phyloP scores from a whole-genome alignment of 2,888 invertebrate species.

The Lathronympha strigana region DNA sequence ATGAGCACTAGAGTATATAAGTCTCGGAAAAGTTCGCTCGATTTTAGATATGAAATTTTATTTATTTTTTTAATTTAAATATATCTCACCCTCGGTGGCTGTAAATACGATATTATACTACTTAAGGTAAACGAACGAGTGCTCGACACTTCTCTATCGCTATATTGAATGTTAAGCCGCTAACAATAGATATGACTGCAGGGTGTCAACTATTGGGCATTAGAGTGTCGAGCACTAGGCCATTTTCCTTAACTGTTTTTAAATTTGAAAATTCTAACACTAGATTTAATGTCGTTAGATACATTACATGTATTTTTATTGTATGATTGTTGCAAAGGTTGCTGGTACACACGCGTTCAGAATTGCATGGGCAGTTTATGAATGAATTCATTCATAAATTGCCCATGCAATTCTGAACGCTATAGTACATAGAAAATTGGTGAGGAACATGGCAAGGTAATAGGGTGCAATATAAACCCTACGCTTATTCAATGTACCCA shows the following conservation, averaged over 20 bases:
- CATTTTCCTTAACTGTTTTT: conserved; percentile 34
- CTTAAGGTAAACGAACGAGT: too few species aligned
- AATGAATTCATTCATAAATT: too few species aligned
- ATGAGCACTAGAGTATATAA: conserved; percentile 21
- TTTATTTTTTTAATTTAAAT: conserved; percentile 25
- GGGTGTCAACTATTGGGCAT: too few species aligned
- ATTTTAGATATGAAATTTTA: conserved; percentile 18
- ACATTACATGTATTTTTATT: conserved; percentile 18
- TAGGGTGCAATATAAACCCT: too few species aligned
- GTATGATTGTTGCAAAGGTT: not conserved
- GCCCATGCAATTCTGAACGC: too few species aligned
- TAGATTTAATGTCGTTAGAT: conserved; percentile 36
- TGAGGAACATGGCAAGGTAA: too few species aligned
- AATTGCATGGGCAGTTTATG: not conserved
- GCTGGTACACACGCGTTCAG: not conserved
- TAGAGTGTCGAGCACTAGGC: too few species aligned
- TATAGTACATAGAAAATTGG: too few species aligned
- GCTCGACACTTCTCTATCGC: too few species aligned
- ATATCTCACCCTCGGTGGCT: conserved; percentile 30
- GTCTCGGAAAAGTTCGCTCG: conserved; percentile 7
- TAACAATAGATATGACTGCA: too few species aligned
- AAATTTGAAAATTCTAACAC: conserved; percentile 39
- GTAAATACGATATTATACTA: conserved; percentile 37
- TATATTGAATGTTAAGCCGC: too few species aligned
- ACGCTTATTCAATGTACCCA: too few species aligned